Base-by-base conservation (phyloP, 2,888 invertebrate species). In the Nephrotoma appendiculata region DNA sequence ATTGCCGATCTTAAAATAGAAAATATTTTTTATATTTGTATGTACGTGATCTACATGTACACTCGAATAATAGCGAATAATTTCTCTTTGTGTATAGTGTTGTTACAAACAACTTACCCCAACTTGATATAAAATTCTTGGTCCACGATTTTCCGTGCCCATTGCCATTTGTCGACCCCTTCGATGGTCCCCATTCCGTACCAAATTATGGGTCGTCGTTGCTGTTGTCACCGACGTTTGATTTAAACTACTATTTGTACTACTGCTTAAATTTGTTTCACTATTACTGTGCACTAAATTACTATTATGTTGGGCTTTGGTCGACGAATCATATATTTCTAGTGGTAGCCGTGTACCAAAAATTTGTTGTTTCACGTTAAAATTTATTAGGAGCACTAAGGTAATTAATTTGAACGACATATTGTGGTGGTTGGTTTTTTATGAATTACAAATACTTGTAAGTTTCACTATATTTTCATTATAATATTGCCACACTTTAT, bases 121-220 rank as follows among this genome's bases (percentile, higher is more conserved):
- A 89, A 91, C 90, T 90, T 91, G 96, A 91, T 95, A 96, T 87
- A 96, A 92, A 88, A 96, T 93, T 91, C 94, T 94, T 87, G 94
- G 92, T 88, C 93, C 92, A 88, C 91, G 92, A 89, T 92, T 92
- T 88, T 92, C 92, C 88, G 92, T 92, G 88, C 90, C 92, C 91
- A 89, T 93, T 92, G 90, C 92, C 93, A 90, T 93, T 93, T 90
- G 93, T 92, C 91, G 89, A 87, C 91, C 89, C 87, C 90, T 90
- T 88, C 91, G 89, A 42, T 89, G 90, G 87, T 90, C 90, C 87
- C 89, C 71, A 31, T 31, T 71, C 31, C 71, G 71, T 9, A 71
- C 6, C 31, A 71, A 88, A 88, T 86, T 86, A 83, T 87, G 45
- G 44, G 88, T 86, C 52, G 86, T 87, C 86, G 87, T 71, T 83